Conservation (phyloP, 2,797 vertebrate species). For the Rhynchonycteris naso region DNA sequence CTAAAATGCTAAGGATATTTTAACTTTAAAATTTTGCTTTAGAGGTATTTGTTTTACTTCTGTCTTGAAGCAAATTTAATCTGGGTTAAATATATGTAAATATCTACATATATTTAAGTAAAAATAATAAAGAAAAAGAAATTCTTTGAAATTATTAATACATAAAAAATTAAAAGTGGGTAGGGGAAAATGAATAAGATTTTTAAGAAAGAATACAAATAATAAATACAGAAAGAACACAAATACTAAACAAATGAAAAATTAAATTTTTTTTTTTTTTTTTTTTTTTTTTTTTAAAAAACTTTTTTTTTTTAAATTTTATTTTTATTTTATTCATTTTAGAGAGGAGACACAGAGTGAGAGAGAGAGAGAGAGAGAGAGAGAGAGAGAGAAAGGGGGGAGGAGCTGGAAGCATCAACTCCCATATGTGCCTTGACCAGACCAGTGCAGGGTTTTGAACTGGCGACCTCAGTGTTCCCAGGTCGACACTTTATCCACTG, state of each 20-base stretch:
- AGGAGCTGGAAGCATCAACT: too few relatives aligned
- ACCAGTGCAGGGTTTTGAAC: too few relatives aligned
- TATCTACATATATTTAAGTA: neutral
- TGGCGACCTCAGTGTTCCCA: too few relatives aligned
- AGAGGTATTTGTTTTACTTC: neutral
- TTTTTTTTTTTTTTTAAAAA: too few relatives aligned
- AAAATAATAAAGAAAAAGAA: constrained; percentile 16
- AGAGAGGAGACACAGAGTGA: too few relatives aligned
- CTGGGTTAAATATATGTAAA: neutral
- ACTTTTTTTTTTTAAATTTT: too few relatives aligned
- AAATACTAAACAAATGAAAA: neutral
- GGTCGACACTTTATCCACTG: too few relatives aligned
- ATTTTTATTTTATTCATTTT: too few relatives aligned
- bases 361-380: too few relatives aligned
- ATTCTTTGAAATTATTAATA: constrained; percentile 6
- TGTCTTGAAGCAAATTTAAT: constrained; percentile 31
- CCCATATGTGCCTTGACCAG: too few relatives aligned
- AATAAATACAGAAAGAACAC: neutral
- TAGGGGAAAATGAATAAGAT: neutral
- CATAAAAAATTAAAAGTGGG: neutral
- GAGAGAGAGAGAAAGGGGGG: too few relatives aligned
- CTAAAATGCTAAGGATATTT: constrained; percentile 40
- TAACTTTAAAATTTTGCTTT: constrained; percentile 20
- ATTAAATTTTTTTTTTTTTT: neutral
- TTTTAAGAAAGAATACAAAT: constrained; percentile 12